These are phyloP conservation scores for Parnassius apollo DNA, from an alignment of 2,888 invertebrate species.

Conservation along the genomic window DNA sequence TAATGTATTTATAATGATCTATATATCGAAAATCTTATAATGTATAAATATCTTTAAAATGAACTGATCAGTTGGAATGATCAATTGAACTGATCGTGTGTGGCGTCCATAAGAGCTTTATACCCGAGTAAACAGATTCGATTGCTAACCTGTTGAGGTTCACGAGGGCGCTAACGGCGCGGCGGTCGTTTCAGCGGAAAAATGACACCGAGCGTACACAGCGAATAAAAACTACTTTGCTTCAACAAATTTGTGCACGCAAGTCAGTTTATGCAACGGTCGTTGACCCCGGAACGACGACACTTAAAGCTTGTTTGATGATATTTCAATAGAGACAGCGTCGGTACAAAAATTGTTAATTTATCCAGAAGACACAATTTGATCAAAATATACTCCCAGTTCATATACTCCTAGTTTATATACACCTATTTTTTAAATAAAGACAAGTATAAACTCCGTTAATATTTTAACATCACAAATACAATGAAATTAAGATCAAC, in stretches of 20 bases:
- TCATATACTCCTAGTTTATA: too few relatives aligned
- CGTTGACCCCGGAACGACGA: conserved; percentile 40
- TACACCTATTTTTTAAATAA: too few relatives aligned
- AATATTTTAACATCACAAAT: too few relatives aligned
- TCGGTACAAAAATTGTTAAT: conserved; percentile 14
- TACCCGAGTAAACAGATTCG: conserved; percentile 36
- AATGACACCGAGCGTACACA: conserved; percentile 30
- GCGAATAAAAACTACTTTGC: conserved; percentile 28
- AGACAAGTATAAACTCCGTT: too few relatives aligned
- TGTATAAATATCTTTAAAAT: too few relatives aligned
- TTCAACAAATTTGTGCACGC: conserved; percentile 37
- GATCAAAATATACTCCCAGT: too few relatives aligned
- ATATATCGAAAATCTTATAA: too few relatives aligned
- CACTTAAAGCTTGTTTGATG: conserved; percentile 37
- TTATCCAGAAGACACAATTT: too few relatives aligned
- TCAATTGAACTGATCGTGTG: too few relatives aligned
- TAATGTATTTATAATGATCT: too few relatives aligned
- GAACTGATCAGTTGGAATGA: too few relatives aligned
- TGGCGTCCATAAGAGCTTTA: conserved; percentile 10
- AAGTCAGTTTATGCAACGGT: conserved; percentile 44
- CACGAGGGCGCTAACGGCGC: conserved; percentile 27
- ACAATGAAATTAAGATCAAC: too few relatives aligned
- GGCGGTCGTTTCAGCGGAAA: conserved; percentile 31
- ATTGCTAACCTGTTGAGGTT: conserved; percentile 47
- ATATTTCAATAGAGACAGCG: conserved; percentile 33